Percentiles rank a stretch among this genome's conserved stretches.
Conservation (phyloP, 2,888 invertebrate genomes). For the Teleiodes luculella region DNA sequence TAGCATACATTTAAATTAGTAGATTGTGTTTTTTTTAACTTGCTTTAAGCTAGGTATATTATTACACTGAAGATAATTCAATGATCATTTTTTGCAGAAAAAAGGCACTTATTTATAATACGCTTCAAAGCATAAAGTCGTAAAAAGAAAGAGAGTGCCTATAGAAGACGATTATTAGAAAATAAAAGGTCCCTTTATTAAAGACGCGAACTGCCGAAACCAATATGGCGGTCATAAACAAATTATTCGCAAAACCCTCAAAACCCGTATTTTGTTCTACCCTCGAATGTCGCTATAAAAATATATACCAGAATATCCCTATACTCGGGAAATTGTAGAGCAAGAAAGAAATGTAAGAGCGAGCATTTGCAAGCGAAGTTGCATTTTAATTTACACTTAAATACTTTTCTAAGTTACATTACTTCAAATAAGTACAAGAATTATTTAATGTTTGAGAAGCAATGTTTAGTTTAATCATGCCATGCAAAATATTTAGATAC, state of each 20-base stretch:
- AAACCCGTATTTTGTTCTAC: conserved; percentile 45
- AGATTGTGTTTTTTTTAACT: too few relatives aligned
- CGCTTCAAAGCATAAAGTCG: neutral
- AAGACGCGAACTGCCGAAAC: conserved; percentile 45
- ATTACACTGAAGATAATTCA: too few relatives aligned
- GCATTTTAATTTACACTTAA: too few relatives aligned
- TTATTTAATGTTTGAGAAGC: too few relatives aligned
- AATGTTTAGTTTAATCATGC: too few relatives aligned
- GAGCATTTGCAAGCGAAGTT: neutral
- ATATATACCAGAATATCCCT: conserved; percentile 34
- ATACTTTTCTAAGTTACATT: too few relatives aligned
- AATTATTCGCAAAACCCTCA: conserved; percentile 64
- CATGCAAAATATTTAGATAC: too few relatives aligned
- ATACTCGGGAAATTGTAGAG: conserved; percentile 32
- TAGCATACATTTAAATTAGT: too few relatives aligned
- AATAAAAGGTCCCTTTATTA: conserved; percentile 46
- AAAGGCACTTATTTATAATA: neutral
- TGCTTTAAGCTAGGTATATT: too few relatives aligned
- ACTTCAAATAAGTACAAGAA: too few relatives aligned
- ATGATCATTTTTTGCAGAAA: conserved; percentile 34
- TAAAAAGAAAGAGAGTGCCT: conserved; percentile 21
- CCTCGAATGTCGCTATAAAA: conserved; percentile 51
- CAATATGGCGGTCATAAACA: conserved; percentile 71
- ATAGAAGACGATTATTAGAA: conserved; percentile 31
- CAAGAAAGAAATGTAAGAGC: neutral